Base-by-base conservation (phyloP, 2,888 invertebrate genomes). In the Oegoconia quadripuncta region DNA sequence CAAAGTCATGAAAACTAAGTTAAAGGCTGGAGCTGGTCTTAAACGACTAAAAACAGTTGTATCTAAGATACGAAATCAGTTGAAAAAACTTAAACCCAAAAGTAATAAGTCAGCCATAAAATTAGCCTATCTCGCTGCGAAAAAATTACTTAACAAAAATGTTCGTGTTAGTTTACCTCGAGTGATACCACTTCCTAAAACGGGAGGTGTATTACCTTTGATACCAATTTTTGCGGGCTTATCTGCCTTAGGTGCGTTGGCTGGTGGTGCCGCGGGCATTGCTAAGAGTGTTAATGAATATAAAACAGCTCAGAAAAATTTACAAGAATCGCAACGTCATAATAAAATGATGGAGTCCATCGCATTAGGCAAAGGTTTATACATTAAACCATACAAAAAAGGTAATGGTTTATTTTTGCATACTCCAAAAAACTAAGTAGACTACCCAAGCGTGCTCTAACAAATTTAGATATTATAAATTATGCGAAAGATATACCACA, bases 191-290 rank as follows among this genome's bases (percentile, higher is more conserved):
- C n/a, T n/a, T n/a, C n/a, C n/a, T n/a, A n/a, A n/a, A n/a, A n/a
- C n/a, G n/a, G n/a, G n/a, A n/a, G n/a, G n/a, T n/a, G n/a, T n/a
- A n/a, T n/a, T n/a, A n/a, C n/a, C n/a, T n/a, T 14, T 70, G 13
- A 49, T 72, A n/a, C 67, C 67, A 2, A 45, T 74, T 16, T 66
- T 74, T 52, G 65, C 69, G 1, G 66, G 61, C 12, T 40, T 72
- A 23, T 47, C 55, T 12, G 70, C 71, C 9, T 14, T 58, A 7
- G 74, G 71, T 1, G 50, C 63, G 16, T 46, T 72, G 41, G 57
- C 59, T 9, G 70, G 72, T 20, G 68, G 69, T 20, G 64, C 62
- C 17, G 54, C 67, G n/a, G 60, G 60, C 36, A 55, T 74, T 15
- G 56, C 59, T 2, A 72, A 66, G 65, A 36, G 42, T 11, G 31